Conservation (phyloP, 2,888 invertebrate genomes). For the Caradrina kadenii region DNA sequence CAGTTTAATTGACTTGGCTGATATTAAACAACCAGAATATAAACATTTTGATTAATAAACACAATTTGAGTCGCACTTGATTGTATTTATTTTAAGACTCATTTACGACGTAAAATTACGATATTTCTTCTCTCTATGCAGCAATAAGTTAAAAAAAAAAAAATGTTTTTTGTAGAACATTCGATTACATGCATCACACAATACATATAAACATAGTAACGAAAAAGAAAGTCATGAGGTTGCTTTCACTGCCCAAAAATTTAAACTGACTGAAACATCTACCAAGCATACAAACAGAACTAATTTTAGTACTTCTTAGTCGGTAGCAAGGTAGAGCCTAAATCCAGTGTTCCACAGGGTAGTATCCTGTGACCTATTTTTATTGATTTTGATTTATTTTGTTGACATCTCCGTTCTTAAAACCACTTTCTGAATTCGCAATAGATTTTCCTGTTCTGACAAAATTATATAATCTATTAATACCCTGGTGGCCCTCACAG, state of each 20-base stretch:
- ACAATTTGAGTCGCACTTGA: background rate
- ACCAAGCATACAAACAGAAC: background rate
- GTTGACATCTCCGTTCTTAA: background rate
- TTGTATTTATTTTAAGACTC: background rate
- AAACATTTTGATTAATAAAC: slow-evolving; percentile 1
- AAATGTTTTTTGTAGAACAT: slow-evolving; percentile 6
- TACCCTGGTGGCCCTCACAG: background rate
- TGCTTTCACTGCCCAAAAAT: background rate
- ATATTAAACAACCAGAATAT: slow-evolving; percentile 1
- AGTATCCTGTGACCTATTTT: background rate
- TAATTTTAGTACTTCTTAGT: background rate
- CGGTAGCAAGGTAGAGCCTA: background rate
- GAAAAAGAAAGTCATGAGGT: background rate
- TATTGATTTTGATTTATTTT: background rate
- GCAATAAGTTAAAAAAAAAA: background rate
- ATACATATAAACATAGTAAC: background rate
- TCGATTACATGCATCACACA: slow-evolving; percentile 9
- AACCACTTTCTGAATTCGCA: background rate
- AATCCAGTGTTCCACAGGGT: background rate
- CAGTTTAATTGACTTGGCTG: slow-evolving; percentile 28
- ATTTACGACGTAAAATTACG: background rate
- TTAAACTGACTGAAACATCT: background rate
- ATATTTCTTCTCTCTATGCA: background rate
- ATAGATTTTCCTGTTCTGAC: background rate
- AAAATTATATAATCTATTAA: background rate